Evolutionary conservation across 2,797 vertebrate genomes (phyloP), one percentile per base, ranked within the genome.

Genomic region (Ptychobarbus kaznakovi): DNA sequence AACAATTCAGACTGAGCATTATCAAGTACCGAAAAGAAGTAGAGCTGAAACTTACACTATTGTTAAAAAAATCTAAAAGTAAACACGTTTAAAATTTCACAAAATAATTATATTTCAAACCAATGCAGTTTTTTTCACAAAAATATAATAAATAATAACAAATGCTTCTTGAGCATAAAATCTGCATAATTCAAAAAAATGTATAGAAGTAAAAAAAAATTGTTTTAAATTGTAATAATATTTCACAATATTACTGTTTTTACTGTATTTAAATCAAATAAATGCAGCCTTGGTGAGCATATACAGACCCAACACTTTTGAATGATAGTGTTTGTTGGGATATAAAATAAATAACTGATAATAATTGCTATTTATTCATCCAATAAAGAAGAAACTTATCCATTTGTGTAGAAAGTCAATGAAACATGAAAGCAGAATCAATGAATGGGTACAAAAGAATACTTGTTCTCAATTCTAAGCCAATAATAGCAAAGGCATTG

Each of bases 371-470:
- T 49, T 22, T 66, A 80, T 66, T 80, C 15, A 22, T 79, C 16
- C 32, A 40, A 80, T 44, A 38, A 18, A 76, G 46, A 28, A 72
- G 61, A 85, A 28, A 49, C 65, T 81, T 38, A 51, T 42, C 70
- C 25, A 81, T 84, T 84, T 12, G 3, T 22, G 78, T 49, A 58
- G 63, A 68, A 58, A 35, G 51, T 32, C 63, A 38, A 20, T 58
- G 32, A 56, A 16, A 53, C 53, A 72, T 28, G n/a, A 53, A 83
- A 83, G 74, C 18, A 65, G 9, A 77, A 81, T 89, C 87, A 87
- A 79, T 89, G 86, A 82, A 70, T 63, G 35, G 53, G 58, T 58
- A 78, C 73, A 86, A 89, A 87, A 77, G 82, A 81, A 81, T 81
- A 40, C 35, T 88, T 89, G 69, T 89, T 86, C 49, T 13, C 25